Evolutionary conservation across 2,888 invertebrate genomes (phyloP), one percentile per base, ranked within the genome.

Genomic region (Lathronympha strigana): DNA sequence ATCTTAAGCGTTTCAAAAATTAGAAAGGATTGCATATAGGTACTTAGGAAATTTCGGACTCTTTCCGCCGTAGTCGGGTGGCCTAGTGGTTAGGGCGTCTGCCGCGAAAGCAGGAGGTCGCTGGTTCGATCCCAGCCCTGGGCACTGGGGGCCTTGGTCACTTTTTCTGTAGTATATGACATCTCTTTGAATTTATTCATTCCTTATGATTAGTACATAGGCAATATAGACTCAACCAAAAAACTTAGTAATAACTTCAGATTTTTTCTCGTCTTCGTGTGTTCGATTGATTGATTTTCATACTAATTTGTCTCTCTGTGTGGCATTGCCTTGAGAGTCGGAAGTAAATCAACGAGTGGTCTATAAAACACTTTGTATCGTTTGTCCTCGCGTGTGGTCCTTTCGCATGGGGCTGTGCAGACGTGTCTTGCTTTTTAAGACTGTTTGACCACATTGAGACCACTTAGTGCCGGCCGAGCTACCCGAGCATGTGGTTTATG

Each of bases 361-460:
- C 43, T 28, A 55, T 55, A 40, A 55, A 43, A 28, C 36, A 21
- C 53, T 43, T 31, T 17, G 9, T 28, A 61, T 33, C 21, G 33
- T 3, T 53, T 33, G 43, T 36, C 45, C 36, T 25, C 53, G 19
- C 45, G 50, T 50, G 64, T 45, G 64, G 64, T 64, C 64, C 25
- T 36, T 43, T 58, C 45, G 45, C 28, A 25, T 33, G 15, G 19
- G 31, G 19, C 28, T 38, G 49, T n/a, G n/a, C 13, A 28, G 55
- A 23, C 49, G 40, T 51, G 45, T 43, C 31, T 50, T 40, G 55
- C 49, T 49, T 57, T 57, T 64, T 53, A 45, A 60, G 19, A 53
- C 60, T 28, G 51, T 21, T 4, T 45, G 19, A 64, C 60, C 64
- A 28, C 62, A 54, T 31, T 2, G 28, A 53, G 47, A 66, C 66